phyloP scores from a whole-genome alignment of 2,113 vertebrate species.

The Heptranchias perlo region DNA sequence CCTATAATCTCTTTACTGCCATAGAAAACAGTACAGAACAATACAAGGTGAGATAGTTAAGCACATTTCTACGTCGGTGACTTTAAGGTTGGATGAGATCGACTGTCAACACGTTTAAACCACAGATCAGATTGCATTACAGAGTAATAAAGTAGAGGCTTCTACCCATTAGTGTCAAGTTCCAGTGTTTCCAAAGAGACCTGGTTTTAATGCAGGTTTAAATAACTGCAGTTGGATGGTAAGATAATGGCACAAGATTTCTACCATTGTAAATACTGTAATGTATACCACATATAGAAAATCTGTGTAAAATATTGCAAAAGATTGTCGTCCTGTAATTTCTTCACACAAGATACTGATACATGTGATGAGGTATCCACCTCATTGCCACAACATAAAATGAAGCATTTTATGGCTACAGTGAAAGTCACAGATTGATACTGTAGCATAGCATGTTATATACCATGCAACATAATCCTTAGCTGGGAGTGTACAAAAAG shows the following conservation, averaged over 20 bases:
- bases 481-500: background rate
- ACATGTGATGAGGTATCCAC: background rate
- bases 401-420: background rate
- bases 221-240: too few species aligned
- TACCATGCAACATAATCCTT: background rate
- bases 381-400: background rate
- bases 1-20: slow-evolving; percentile 59
- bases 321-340: background rate
- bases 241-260: too few species aligned
- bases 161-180: background rate
- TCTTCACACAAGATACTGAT: background rate
- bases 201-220: background rate
- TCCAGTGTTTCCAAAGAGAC: background rate
- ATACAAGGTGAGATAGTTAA: slow-evolving; percentile 60
- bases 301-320: background rate
- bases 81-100: background rate
- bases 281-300: background rate
- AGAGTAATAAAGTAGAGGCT: background rate
- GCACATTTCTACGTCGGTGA: background rate
- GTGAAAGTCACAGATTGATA: background rate
- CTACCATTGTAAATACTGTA: too few species aligned
- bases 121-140: background rate
- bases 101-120: background rate
- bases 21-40: slow-evolving; percentile 67
- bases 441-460: background rate